Evolutionary conservation across 1,140 invertebrate species (phyloP).

Genomic region (Neoseiulus cucumeris): DNA sequence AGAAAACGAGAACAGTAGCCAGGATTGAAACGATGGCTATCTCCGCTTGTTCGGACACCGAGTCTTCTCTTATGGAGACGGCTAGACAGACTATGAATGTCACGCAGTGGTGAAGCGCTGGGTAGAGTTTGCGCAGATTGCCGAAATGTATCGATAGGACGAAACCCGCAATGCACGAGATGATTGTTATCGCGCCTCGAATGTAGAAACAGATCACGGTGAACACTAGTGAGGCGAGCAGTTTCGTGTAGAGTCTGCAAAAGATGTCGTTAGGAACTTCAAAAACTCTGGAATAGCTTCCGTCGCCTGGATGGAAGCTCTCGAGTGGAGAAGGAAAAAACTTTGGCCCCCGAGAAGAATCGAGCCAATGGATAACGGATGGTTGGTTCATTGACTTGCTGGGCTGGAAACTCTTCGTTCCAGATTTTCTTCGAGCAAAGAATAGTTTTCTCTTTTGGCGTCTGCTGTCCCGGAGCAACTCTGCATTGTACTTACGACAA

Average conservation of each 20-base stretch:
- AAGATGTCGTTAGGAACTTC: constrained; percentile 20
- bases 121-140: neutral
- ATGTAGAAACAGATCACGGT: constrained; percentile 12
- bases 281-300: no score
- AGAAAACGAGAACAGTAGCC: neutral
- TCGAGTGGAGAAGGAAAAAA: no score
- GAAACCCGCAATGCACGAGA: constrained; percentile 9
- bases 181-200: neutral
- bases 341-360: no score
- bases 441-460: no score
- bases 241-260: constrained; percentile 13
- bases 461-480: neutral
- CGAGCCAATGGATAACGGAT: no score
- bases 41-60: neutral
- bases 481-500: constrained; percentile 20
- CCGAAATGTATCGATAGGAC: neutral
- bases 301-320: no score
- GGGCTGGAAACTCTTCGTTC: no score
- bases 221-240: neutral
- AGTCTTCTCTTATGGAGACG: neutral
- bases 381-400: no score
- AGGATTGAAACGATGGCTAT: neutral
- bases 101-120: neutral
- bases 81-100: neutral
- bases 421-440: no score